phyloP scores from a whole-genome alignment of 2,888 invertebrate genomes.

The Cataglyphis albicans region DNA sequence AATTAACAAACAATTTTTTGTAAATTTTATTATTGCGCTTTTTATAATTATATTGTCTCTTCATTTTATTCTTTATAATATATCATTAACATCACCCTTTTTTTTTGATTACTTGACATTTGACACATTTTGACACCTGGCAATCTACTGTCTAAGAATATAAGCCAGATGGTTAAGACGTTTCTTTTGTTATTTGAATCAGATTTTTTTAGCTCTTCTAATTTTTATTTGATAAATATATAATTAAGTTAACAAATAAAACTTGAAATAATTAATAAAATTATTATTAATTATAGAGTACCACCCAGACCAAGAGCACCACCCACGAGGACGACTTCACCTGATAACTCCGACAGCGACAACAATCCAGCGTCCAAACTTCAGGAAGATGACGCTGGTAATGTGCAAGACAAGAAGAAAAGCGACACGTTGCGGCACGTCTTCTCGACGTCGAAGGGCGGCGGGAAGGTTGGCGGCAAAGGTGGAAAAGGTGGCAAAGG shows the following conservation, averaged over 20 bases:
- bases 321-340: constrained; percentile 83
- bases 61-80: too few relatives aligned
- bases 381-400: constrained; percentile 86
- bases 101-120: too few relatives aligned
- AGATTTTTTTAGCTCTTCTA: neutral
- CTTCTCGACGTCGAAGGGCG: constrained; percentile 87
- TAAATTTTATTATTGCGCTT: neutral
- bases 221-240: neutral
- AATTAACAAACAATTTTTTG: neutral
- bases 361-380: constrained; percentile 85
- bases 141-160: too few relatives aligned
- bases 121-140: too few relatives aligned
- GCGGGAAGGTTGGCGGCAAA: constrained; percentile 88
- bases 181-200: neutral
- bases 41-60: neutral
- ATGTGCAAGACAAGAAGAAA: constrained; percentile 90
- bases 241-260: neutral
- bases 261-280: neutral
- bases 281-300: constrained; percentile 65
- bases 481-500: constrained; percentile 90
- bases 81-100: too few relatives aligned
- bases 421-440: constrained; percentile 90
- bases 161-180: too few relatives aligned
- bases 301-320: constrained; percentile 81
- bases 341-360: constrained; percentile 84